Evolutionary conservation across 2,797 vertebrate species (phyloP).

Genomic region (Picus viridis): DNA sequence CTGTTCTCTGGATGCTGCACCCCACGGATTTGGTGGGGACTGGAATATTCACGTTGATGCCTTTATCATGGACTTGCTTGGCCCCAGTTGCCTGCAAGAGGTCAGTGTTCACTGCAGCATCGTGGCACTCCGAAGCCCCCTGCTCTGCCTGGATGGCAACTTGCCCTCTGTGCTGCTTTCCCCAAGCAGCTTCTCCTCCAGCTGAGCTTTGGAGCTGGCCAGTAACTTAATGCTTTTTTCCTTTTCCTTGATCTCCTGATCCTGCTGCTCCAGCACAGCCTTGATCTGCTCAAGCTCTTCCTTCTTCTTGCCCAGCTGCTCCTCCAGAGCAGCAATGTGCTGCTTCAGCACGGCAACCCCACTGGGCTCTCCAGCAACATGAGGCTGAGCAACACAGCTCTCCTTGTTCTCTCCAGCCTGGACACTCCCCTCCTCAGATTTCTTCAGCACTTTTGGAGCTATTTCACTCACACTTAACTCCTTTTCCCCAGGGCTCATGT

Average conservation of each 20-base stretch:
- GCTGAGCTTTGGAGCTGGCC: slow-evolving; percentile 76
- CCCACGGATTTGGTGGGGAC: slow-evolving; percentile 36
- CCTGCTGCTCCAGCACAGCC: slow-evolving; percentile 82
- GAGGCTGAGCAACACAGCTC: slow-evolving; percentile 28
- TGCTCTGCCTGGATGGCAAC: neutral
- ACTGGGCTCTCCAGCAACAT: neutral
- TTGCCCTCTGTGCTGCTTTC: slow-evolving; percentile 57
- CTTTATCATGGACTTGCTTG: slow-evolving; percentile 74
- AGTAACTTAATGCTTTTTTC: slow-evolving; percentile 86
- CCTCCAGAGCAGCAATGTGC: slow-evolving; percentile 84
- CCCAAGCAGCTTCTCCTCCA: slow-evolving; percentile 67
- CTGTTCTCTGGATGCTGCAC: neutral
- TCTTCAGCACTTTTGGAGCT: neutral
- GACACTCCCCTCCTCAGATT: slow-evolving; percentile 20
- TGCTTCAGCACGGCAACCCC: slow-evolving; percentile 77
- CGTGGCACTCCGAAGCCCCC: neutral
- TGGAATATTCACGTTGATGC: slow-evolving; percentile 69
- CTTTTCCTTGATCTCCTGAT: slow-evolving; percentile 85
- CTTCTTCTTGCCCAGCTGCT: slow-evolving; percentile 83
- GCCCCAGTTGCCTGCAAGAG: neutral
- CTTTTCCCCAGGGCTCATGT: neutral
- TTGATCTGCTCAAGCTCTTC: slow-evolving; percentile 84
- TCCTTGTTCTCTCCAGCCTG: neutral
- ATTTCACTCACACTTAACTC: slow-evolving; percentile 53
- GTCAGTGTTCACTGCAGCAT: slow-evolving; percentile 78